Evolutionary conservation across 2,888 invertebrate species (phyloP).

Genomic region (Lissocephala sabroskyi): DNA sequence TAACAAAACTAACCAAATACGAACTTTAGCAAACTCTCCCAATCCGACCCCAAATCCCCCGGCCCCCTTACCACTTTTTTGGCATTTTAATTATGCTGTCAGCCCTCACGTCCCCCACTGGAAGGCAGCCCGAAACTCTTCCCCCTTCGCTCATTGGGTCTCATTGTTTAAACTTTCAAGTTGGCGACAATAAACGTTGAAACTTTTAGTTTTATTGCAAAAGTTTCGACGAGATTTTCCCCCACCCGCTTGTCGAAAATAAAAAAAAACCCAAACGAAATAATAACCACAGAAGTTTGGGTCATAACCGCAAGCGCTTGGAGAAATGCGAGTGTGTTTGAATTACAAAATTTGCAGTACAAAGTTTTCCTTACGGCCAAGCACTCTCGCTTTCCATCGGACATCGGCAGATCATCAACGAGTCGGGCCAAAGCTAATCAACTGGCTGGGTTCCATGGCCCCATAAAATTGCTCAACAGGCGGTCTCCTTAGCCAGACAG

Average conservation of each 20-base stretch:
- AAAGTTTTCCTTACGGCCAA: too few species aligned
- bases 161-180: conserved; percentile 61
- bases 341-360: too few species aligned
- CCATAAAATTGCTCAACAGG: not conserved
- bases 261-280: conserved; percentile 22
- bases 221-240: conserved; percentile 61
- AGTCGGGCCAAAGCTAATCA: not conserved
- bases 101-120: conserved; percentile 15
- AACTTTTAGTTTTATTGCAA: conserved; percentile 60
- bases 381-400: too few species aligned
- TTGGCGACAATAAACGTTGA: conserved; percentile 60
- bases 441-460: not conserved
- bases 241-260: conserved; percentile 45
- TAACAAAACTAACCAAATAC: conserved; percentile 2
- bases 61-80: conserved; percentile 14
- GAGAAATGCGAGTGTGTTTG: not conserved
- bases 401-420: not conserved
- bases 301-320: conserved; percentile 25
- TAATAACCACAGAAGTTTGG: conserved; percentile 53
- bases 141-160: conserved; percentile 8
- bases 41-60: not conserved
- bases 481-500: conserved; percentile 20
- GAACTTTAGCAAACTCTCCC: not conserved
- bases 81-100: conserved; percentile 49
- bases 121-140: not conserved